These are phyloP conservation scores for Rhagonycha lutea DNA, from an alignment of 2,888 invertebrate genomes.

Conservation along the genomic window DNA sequence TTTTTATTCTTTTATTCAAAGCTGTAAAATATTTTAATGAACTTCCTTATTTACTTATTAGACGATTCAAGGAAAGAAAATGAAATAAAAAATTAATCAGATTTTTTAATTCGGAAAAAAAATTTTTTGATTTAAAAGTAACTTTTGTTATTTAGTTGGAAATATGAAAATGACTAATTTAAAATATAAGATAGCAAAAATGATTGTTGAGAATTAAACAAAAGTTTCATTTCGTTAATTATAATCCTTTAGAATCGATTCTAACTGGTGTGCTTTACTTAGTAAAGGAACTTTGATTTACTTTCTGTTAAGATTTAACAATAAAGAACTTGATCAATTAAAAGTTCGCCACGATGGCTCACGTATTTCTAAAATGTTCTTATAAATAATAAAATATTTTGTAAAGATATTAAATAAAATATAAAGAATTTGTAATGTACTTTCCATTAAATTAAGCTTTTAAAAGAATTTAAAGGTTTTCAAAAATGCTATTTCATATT, in stretches of 20 bases:
- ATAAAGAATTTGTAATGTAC: neutral
- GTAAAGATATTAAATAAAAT: neutral
- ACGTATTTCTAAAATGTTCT: neutral
- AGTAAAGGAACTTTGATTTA: constrained; percentile 12
- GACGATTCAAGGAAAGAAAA: neutral
- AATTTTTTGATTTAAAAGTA: neutral
- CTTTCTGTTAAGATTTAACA: constrained; percentile 17
- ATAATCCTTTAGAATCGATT: constrained; percentile 12
- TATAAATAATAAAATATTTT: neutral
- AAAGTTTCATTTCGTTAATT: constrained; percentile 16
- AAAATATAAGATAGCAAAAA: neutral
- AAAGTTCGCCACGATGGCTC: constrained; percentile 6
- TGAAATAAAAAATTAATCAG: neutral
- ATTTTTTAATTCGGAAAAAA: neutral
- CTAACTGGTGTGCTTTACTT: constrained; percentile 3
- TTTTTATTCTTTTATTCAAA: neutral
- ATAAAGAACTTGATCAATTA: constrained; percentile 21
- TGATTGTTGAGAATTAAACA: neutral
- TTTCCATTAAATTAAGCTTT: constrained; percentile 3
- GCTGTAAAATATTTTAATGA: neutral
- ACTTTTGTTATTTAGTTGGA: neutral
- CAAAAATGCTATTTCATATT: constrained; percentile 23
- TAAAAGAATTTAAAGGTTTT: constrained; percentile 7
- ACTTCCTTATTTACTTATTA: neutral
- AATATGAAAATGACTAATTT: neutral